Base-by-base conservation (phyloP, 1,140 invertebrate species). In the Littorina saxatilis region DNA sequence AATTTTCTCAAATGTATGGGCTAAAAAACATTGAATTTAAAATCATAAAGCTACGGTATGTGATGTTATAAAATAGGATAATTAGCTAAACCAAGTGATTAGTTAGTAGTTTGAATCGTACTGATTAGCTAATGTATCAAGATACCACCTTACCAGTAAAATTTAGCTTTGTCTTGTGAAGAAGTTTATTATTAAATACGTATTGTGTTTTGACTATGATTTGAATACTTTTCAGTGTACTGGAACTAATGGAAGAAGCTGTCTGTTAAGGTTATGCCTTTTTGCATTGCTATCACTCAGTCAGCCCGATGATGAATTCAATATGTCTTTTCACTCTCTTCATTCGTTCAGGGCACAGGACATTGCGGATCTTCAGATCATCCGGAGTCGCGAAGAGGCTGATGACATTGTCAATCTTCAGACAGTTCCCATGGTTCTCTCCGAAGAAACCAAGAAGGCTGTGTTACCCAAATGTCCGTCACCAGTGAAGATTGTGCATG, bases 331-430 rank as follows among this genome's bases (percentile, higher is more conserved):
- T n/a, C n/a, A n/a, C n/a, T n/a, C n/a, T n/a, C n/a, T n/a, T n/a
- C n/a, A n/a, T n/a, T n/a, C n/a, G n/a, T 94, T 68, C 87, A 95
- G 95, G 85, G 94, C 94, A 61, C 91, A 90, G 82, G 94, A 95
- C 86, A 95, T 95, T 82, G 81, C 92, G 80, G 92, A 94, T 76
- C 90, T 95, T 81, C 93, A 94, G 86, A 94, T 95, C 84, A 94
- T 95, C 73, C 93, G 94, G 3, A 93, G 93, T 52, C 91, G 94
- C 70, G 89, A 92, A 52, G 91, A 92, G 90, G 95, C 82, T 15
- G 92, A 91, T 40, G 93, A 94, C 15, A 93, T 86, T 50, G 50
- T 87, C 11, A 78, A 79, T 2, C 87, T 87, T 32, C 79, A 85
- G 27, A 75, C 87, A 3, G 89, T 88, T 1, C 89, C 89, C 3